A percentile compares a stretch with the other conserved stretches of the same genome.
Conservation (phyloP, 2,113 vertebrate genomes). For the Crotophaga sulcirostris region DNA sequence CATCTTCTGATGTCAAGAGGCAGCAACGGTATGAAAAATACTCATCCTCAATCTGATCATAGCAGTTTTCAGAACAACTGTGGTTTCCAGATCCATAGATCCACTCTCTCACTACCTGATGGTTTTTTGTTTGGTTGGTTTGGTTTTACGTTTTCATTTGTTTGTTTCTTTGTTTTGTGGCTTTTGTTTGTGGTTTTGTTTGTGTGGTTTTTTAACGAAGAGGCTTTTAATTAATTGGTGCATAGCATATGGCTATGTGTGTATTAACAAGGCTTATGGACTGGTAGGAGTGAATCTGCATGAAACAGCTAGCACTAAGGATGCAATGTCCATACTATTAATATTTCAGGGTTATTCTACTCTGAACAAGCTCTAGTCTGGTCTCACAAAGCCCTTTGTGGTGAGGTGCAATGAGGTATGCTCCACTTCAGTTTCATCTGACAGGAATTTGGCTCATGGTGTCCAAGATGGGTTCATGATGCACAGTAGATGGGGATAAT, state of each 20-base stretch:
- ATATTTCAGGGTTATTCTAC: background rate
- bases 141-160: too few relatives aligned
- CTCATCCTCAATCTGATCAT: background rate
- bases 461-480: background rate
- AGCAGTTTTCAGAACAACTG: background rate
- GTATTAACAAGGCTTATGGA: background rate
- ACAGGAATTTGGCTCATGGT: background rate
- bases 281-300: background rate
- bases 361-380: background rate
- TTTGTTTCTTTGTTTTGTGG: background rate
- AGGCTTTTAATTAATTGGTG: background rate
- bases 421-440: background rate
- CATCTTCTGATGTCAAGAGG: background rate
- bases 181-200: too few relatives aligned
- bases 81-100: background rate
- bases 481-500: background rate
- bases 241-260: background rate
- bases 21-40: background rate
- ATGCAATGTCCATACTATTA: background rate
- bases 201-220: background rate
- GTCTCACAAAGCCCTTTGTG: background rate
- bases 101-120: background rate
- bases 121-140: background rate
- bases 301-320: background rate
- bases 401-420: background rate